Conservation (phyloP, 1,140 invertebrate species). For the Drosophila pseudoananassae region DNA sequence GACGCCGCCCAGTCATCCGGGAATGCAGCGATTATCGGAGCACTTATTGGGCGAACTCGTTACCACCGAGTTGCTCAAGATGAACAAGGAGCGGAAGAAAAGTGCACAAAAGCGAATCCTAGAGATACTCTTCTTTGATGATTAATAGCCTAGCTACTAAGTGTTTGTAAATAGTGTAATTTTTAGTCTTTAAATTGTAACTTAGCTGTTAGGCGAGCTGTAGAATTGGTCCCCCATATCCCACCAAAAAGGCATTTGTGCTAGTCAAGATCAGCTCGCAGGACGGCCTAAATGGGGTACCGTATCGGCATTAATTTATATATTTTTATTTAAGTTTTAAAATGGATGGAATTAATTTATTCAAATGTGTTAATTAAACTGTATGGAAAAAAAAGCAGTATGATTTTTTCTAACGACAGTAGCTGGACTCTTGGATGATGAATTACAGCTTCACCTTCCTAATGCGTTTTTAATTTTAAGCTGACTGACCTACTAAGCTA, state of each 20-base stretch:
- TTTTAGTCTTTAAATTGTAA: conserved; percentile 11
- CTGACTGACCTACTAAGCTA: conserved; percentile 22
- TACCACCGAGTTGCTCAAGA: conserved; percentile 80
- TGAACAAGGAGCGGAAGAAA: conserved; percentile 81
- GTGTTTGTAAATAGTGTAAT: conserved; percentile 57
- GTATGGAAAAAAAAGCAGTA: conserved; percentile 20
- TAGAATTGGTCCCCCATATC: conserved; percentile 26
- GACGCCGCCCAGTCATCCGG: conserved; percentile 61
- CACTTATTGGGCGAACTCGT: conserved; percentile 81
- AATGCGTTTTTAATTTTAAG: conserved; percentile 19
- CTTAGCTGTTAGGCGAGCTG: conserved; percentile 16
- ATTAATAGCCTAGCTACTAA: conserved; percentile 49
- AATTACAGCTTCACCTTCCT: conserved; percentile 7
- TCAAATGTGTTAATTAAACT: conserved; percentile 58
- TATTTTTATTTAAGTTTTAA: conserved; percentile 16
- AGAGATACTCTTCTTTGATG: conserved; percentile 83
- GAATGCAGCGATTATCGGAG: conserved; percentile 72
- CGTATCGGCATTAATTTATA: conserved; percentile 20
- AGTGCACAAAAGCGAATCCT: conserved; percentile 78
- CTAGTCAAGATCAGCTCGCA: conserved; percentile 54
- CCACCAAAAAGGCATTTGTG: conserved; percentile 71
- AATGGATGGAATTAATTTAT: conserved; percentile 59
- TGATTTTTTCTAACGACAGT: background rate
- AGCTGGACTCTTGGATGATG: background rate
- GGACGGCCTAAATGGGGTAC: conserved; percentile 21